Percentiles rank a stretch among this genome's conserved stretches.
These are phyloP conservation scores for Bimastos eiseni DNA, from an alignment of 2,888 invertebrate genomes.

Conservation along the genomic window DNA sequence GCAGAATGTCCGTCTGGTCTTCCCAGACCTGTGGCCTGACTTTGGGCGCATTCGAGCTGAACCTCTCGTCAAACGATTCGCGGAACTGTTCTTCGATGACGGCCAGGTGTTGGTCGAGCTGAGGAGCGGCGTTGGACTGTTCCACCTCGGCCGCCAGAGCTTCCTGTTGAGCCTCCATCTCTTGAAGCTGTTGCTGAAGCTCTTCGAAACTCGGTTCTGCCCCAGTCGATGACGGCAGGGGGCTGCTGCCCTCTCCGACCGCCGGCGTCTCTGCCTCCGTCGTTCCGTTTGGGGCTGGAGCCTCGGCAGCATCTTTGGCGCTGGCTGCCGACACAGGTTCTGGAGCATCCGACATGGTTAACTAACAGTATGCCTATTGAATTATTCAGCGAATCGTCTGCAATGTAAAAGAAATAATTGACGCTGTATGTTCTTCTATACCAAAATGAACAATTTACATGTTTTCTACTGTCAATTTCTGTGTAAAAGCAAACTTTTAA, in stretches of 20 bases:
- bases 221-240: background rate
- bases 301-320: background rate
- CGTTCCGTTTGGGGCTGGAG: background rate
- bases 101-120: conserved; percentile 32
- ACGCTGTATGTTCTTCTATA: background rate
- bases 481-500: background rate
- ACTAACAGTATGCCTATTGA: background rate
- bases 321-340: background rate
- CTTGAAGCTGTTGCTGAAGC: conserved; percentile 1
- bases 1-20: conserved; percentile 29
- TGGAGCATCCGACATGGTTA: background rate
- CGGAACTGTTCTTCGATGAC: conserved; percentile 39
- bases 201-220: conserved; percentile 1
- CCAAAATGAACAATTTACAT: background rate
- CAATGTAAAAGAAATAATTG: background rate
- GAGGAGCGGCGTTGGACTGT: background rate
- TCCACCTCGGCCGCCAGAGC: background rate
- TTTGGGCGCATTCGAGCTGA: conserved; percentile 15
- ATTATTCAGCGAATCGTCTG: background rate
- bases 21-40: conserved; percentile 30
- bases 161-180: background rate
- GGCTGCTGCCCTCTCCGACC: background rate
- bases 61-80: conserved; percentile 35
- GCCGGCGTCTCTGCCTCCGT: background rate
- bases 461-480: background rate